Evolutionary conservation across 1,140 invertebrate species (phyloP), one percentile per base, ranked within the genome.

Genomic region (Cydia strobilella): DNA sequence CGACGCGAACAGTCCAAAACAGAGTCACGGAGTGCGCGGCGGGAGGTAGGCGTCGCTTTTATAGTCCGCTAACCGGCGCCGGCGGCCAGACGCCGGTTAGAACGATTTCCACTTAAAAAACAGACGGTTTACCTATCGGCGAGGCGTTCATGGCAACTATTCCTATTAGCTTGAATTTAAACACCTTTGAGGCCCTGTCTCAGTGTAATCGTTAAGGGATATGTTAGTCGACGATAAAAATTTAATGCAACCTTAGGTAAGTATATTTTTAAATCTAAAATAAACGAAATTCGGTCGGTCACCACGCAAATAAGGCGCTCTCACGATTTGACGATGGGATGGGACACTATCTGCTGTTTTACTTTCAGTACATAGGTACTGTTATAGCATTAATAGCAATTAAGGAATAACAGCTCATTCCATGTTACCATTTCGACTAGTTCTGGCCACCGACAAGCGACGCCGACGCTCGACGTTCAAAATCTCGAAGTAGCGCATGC

Each of bases 21-120:
- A n/a, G n/a, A 18, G 65, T 31, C 0, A 69, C 65, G n/a, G 65
- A 69, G 65, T 69, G 65, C 65, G 65, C 65, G 65, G 31, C 65
- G 65, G 65, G 65, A 35, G 65, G 12, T 7, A 23, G 15, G 31
- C 15, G 27, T n/a, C 27, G 65, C 25, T 69, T 69, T 15, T 69
- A 69, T 69, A 69, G 27, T 35, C 13, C n/a, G 65, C 65, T 23
- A 3, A 7, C 63, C 23, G 3, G 31, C 31, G 31, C 31, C 31
- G 54, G 54, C 20, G n/a, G 48, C 48, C 48, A 51, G 48, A 51
- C 48, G 54, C 54, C 54, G 54, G 20, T n/a, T 59, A 23, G 18
- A 59, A 59, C 9, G 20, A 59, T 23, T 23, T 23, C 18, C 18
- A 23, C n/a, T 59, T 10, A 12, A 20, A 35, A 59, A 23, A n/a